A percentile compares a stretch with the other conserved stretches of the same genome.
Evolutionary conservation across 1,140 invertebrate species (phyloP).

Genomic region (Philotrypesis tridentata): DNA sequence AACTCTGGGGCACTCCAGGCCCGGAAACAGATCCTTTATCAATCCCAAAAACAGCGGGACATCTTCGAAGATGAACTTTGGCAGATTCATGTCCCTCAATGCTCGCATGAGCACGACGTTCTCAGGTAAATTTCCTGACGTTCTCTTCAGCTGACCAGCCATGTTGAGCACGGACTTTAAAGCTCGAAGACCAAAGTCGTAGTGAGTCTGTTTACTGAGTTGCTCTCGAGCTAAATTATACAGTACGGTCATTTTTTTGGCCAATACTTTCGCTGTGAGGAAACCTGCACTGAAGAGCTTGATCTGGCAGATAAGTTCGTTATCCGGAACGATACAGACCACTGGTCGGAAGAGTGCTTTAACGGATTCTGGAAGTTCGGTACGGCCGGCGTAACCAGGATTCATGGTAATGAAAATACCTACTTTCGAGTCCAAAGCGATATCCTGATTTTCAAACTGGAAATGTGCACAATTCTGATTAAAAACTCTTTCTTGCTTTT

Average conservation of each 20-base stretch:
- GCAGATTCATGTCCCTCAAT: constrained; percentile 91
- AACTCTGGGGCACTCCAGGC: constrained; percentile 88
- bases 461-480: background rate
- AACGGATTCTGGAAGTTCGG: constrained; percentile 91
- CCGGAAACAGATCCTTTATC: constrained; percentile 90
- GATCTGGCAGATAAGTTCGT: constrained; percentile 92
- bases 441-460: constrained; percentile 90
- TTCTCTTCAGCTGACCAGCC: constrained; percentile 89
- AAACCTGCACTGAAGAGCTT: constrained; percentile 95
- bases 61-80: constrained; percentile 94
- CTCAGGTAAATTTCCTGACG: constrained; percentile 84
- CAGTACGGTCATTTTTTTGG: constrained; percentile 94
- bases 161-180: constrained; percentile 91
- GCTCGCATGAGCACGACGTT: constrained; percentile 91
- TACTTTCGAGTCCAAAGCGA: constrained; percentile 86
- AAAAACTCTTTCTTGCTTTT: constrained; percentile 10
- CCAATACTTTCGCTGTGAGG: constrained; percentile 87
- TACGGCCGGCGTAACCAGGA: constrained; percentile 91
- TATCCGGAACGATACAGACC: constrained; percentile 90
- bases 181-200: constrained; percentile 93
- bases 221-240: constrained; percentile 90
- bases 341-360: constrained; percentile 93
- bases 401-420: constrained; percentile 97
- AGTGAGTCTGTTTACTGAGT: constrained; percentile 93
- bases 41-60: constrained; percentile 91